Base-by-base conservation (phyloP, 1,140 invertebrate species). In the Medauroidea extradentata region DNA sequence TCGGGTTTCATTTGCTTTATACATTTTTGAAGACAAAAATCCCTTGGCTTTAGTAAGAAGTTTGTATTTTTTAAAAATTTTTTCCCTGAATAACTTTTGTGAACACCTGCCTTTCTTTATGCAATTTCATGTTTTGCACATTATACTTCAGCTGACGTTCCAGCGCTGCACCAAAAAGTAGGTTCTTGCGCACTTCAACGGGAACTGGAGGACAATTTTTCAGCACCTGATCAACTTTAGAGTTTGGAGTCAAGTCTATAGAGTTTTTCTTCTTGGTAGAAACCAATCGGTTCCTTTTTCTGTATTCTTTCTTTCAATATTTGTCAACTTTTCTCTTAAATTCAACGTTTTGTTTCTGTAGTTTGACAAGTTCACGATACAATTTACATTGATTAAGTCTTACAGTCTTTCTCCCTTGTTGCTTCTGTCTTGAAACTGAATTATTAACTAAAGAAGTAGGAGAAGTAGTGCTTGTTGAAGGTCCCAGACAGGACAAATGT, bases 11-110 rank as follows among this genome's bases (percentile, higher is more conserved):
- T 55, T 34, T 59, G 41, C 46, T 53, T 42, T 48, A 48, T 41
- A n/a, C 13, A 42, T 29, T 25, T 29, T 18, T 34, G 39, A 18
- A 29, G 19, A 27, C 53, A 61, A 24, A 57, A 53, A 13, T 61
- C 51, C 57, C 19, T 39, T 61, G n/a, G 54, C 42, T 18, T 16
- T 13, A 21, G 48, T 53, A 9, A 61, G 42, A 16, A 52, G 48
- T 34, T 50, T 21, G 52, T 61, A 61, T 61, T 63, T 61, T 61
- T 61, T 63, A 2, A 61, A 18, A 57, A 61, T 57, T 34, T n/a
- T 57, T 61, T 50, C 44, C 14, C 23, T 14, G 46, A 8, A 62
- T 49, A 34, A 48, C 55, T 19, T 23, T 18, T 55, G 42, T 25
- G 2, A 59, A 52, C 1, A 46, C 50, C 38, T 62, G 60, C 39